Evolutionary conservation across 92 coral and sea anemone species (phyloP).

Genomic region (Chrysogorgia sp.): DNA sequence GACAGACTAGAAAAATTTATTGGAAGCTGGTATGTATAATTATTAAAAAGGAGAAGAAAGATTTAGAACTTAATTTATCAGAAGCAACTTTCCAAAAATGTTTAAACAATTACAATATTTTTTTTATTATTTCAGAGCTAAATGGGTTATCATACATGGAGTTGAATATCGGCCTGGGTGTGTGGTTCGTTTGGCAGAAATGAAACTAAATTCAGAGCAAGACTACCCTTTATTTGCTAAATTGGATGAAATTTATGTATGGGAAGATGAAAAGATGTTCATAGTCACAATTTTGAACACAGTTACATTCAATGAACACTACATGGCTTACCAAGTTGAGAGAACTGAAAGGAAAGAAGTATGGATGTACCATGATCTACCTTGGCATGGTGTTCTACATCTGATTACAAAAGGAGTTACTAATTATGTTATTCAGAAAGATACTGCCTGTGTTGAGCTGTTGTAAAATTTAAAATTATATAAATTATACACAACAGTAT

Average conservation of each 20-base stretch:
- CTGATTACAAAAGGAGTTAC: background rate
- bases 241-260: slow-evolving; percentile 44
- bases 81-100: background rate
- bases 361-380: slow-evolving; percentile 2
- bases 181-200: slow-evolving; percentile 49
- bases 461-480: background rate
- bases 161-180: slow-evolving; percentile 52
- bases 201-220: slow-evolving; percentile 38
- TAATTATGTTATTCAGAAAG: slow-evolving; percentile 36
- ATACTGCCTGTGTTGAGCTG: slow-evolving; percentile 23
- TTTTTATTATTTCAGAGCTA: background rate
- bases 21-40: background rate
- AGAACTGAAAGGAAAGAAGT: slow-evolving; percentile 35
- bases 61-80: no score
- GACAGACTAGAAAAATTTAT: background rate
- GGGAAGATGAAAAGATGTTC: slow-evolving; percentile 60
- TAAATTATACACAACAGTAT: no score
- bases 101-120: background rate
- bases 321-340: slow-evolving; percentile 54
- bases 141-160: slow-evolving; percentile 37
- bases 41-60: no score
- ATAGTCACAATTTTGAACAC: slow-evolving; percentile 34
- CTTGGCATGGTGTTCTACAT: slow-evolving; percentile 34
- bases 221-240: slow-evolving; percentile 51
- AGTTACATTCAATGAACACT: slow-evolving; percentile 36